Evolutionary conservation across 2,797 vertebrate genomes (phyloP), one percentile per base, ranked within the genome.

Genomic region (Peromyscus attwateri): DNA sequence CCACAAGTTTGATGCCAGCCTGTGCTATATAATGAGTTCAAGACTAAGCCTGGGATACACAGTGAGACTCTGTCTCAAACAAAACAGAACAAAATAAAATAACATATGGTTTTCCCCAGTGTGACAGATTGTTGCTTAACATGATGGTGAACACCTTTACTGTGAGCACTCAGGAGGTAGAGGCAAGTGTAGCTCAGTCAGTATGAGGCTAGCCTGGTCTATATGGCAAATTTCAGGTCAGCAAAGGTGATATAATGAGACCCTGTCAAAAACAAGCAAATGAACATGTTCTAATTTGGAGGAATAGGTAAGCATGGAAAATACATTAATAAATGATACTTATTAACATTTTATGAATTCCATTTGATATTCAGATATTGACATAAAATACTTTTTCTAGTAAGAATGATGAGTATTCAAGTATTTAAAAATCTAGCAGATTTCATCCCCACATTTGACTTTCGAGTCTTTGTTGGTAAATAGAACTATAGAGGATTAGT

Each of bases 261-360:
- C 34, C 21, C 64, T 37, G 46, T 55, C 46, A 71, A n/a, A 70
- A 87, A 52, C 14, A 85, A 85, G 37, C 37, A 43, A 82, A 62
- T 29, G 27, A 62, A 37, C 46, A 37, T 55, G 49, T 17, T 37
- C 34, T 71, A 96, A 97, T 93, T 94, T 85, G 52, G 57, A 21
- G 7, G 57, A 76, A 84, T 85, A 70, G 34, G n/a, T 66, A 94
- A 70, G n/a, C 66, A 94, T 68, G 27, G 49, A 84, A 89, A 95
- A 80, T 89, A 71, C 55, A 16, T 79, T 94, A 91, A 55, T 82
- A 95, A 89, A 82, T 66, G n/a, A 91, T 21, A 90, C 31, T 64
- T 29, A 29, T 87, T 90, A 90, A 84, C 10, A 91, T 77, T 95
- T 95, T 8, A 91, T 92, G 12, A 91, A 94, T 94, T 91, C 31